Base-by-base conservation (phyloP, 92 coral and sea anemone genomes). In the Virgularia gustaviana region DNA sequence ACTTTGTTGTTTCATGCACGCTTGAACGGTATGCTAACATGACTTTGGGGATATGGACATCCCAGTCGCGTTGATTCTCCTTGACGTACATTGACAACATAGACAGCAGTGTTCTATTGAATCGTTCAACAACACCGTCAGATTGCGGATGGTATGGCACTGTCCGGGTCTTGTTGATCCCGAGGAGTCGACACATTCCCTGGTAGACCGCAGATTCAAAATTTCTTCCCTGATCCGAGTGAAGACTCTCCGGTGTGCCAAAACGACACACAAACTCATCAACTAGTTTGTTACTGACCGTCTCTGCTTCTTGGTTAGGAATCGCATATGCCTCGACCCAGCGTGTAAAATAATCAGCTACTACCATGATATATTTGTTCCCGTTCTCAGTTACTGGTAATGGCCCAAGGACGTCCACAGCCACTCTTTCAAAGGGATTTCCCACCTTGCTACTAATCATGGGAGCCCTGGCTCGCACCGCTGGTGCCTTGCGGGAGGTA, bases 281-380 rank as follows among this genome's bases (percentile, higher is more conserved):
- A 11, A 62, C 73, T 0, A 75, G 55, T 15, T 55, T 33, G 23
- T 62, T 18, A 1, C 36, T 72, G 3, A 75, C 57, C 5, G 80
- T 75, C 9, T n/a, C 19, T 1, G 80, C 63, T 34, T 62, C 80
- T 56, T 47, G 71, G 43, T 59, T 42, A 22, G 59, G 71, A 49
- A 74, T 37, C 23, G 79, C 29, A 16, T 39, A 74, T 24, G 54
- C 64, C 43, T 74, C 79, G n/a, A 70, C 31, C 79, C 79, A 74
- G 24, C 60, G 57, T 1, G 79, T 74, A 0, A 42, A 74, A 28
- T 74, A 74, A 31, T 74, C 71, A 16, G 58, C 49, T 4, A 18
- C 43, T 19, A 56, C 49, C 9, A 72, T n/a, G 31, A 72, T 15
- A 22, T 55, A 56, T 12, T 56, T 72, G 39, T 57, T 72, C 0